Conservation (phyloP, 2,797 vertebrate species). For the Sebastes elongatus region DNA sequence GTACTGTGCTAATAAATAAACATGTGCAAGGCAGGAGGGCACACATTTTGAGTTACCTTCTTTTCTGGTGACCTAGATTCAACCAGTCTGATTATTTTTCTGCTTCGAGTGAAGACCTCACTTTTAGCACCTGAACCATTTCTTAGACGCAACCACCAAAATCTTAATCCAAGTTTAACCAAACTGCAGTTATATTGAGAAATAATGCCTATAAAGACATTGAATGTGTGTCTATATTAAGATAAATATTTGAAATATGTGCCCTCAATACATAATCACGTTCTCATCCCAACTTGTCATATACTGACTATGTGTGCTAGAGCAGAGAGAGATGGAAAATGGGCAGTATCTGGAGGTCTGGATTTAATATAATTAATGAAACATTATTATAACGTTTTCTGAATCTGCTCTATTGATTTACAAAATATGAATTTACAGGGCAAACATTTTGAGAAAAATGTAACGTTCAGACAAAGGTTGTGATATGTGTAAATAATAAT, state of each 20-base stretch:
- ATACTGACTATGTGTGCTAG: too few relatives aligned
- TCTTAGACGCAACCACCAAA: not conserved
- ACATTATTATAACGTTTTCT: rapidly evolving
- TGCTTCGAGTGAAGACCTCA: not conserved
- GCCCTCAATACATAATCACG: not conserved
- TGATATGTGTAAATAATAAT: too few relatives aligned
- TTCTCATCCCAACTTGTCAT: too few relatives aligned
- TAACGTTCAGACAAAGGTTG: too few relatives aligned
- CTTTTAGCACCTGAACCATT: not conserved
- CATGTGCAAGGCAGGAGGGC: not conserved
- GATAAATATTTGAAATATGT: not conserved
- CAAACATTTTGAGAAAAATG: rapidly evolving
- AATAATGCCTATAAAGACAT: not conserved
- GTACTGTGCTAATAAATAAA: not conserved
- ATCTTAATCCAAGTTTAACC: not conserved
- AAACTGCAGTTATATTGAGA: not conserved
- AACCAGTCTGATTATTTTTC: not conserved
- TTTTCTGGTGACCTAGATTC: not conserved
- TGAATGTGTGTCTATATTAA: not conserved
- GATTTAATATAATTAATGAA: too few relatives aligned
- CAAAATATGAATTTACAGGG: too few relatives aligned
- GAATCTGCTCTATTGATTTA: too few relatives aligned
- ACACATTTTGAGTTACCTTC: not conserved
- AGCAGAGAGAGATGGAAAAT: too few relatives aligned
- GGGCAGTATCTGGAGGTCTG: too few relatives aligned